Conservation (phyloP, 2,888 invertebrate genomes). For the Leistus spinibarbis region DNA sequence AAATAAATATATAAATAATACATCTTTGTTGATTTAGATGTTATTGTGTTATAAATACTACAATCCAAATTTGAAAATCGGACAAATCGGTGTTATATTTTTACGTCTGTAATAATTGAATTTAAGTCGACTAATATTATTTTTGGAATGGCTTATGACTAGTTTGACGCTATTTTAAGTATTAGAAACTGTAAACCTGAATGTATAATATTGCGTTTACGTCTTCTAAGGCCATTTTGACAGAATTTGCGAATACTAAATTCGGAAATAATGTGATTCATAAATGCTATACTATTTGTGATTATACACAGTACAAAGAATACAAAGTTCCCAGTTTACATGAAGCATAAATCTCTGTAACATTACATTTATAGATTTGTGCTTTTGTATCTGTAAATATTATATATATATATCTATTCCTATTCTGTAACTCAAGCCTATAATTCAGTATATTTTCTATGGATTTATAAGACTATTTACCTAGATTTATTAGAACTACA, state of each 20-base stretch:
- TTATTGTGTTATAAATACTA: background rate
- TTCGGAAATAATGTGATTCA: slow-evolving; percentile 15
- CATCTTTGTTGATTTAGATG: background rate
- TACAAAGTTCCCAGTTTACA: background rate
- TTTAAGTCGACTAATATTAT: background rate
- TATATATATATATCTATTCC: background rate
- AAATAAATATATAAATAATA: background rate
- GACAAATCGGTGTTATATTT: background rate
- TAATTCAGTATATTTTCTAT: no score
- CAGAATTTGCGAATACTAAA: slow-evolving; percentile 26
- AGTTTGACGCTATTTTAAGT: slow-evolving; percentile 26
- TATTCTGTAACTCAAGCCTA: no score
- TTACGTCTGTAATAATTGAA: background rate
- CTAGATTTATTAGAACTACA: no score
- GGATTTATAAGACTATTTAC: no score
- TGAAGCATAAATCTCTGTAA: no score
- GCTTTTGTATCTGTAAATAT: background rate
- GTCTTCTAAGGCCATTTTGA: slow-evolving; percentile 38
- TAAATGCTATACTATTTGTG: background rate
- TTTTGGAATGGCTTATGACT: slow-evolving; percentile 33
- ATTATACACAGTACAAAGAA: background rate
- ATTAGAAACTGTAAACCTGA: slow-evolving; percentile 37
- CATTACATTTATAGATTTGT: background rate
- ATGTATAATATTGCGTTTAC: slow-evolving; percentile 37
- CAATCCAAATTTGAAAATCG: background rate